Conservation (phyloP, 2,888 invertebrate species). For the Drosophila buzzatii region DNA sequence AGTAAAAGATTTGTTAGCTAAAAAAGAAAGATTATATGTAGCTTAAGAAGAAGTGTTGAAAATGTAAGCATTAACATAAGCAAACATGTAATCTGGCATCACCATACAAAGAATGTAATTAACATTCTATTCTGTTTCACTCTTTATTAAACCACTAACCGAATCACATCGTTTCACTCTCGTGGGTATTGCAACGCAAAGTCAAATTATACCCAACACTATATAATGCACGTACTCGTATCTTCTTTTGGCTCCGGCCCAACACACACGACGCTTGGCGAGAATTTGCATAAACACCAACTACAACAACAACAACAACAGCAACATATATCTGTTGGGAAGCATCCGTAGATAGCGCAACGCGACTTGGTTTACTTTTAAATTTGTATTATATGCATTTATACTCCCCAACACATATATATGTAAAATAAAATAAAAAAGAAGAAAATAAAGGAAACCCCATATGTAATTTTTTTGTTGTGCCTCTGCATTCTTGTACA, state of each 20-base stretch:
- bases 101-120: no score
- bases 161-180: no score
- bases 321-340: conserved; percentile 27
- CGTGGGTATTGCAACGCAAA: no score
- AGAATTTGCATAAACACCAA: conserved; percentile 64
- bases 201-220: no score
- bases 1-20: no score
- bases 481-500: conserved; percentile 41
- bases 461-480: conserved; percentile 29
- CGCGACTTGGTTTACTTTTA: conserved; percentile 77
- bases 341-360: conserved; percentile 73
- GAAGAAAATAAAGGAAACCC: neutral
- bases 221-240: conserved; percentile 66
- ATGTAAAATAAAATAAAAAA: no score
- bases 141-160: no score
- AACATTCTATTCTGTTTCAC: no score
- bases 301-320: conserved; percentile 24
- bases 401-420: conserved; percentile 18
- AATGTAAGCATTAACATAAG: no score
- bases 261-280: conserved; percentile 64
- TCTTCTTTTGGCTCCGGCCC: conserved; percentile 71
- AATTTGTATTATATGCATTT: conserved; percentile 75
- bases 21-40: no score
- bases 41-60: no score
- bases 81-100: no score